Evolutionary conservation across 2,797 vertebrate species (phyloP), one percentile per base, ranked within the genome.

Genomic region (Pseudomugil gertrudae): DNA sequence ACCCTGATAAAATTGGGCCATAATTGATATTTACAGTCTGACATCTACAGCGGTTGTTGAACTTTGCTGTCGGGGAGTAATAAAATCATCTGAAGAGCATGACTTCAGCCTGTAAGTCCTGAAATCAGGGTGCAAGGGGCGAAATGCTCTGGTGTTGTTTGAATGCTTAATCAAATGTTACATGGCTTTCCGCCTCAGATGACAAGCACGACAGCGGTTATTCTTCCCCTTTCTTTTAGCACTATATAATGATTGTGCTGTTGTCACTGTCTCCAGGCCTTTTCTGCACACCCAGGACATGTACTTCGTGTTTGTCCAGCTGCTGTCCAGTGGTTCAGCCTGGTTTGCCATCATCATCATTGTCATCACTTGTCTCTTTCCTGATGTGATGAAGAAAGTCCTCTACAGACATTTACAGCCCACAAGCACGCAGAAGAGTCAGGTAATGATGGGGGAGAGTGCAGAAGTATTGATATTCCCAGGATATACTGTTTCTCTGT

Each of bases 311-410:
- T 99, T 99, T 76, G 95, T 98, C 83, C 96, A 98, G 38, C 93
- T 99, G 76, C 90, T 99, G 47, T 98, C 98, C 89, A 98, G 97
- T 75, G 97, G 96, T 68, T 98, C 97, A 1, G 96, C 94, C 81
- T 99, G 98, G 98, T 97, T 99, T 73, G 95, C 97, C 92, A 97
- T 98, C 84, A 94, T 98, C 86, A 93, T 99, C 87, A 96, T 99
- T 65, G 86, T 98, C 81, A 93, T 96, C 73, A 94, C 93, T 38
- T 99, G 98, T 90, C 94, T 99, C 14, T 95, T 96, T 85, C 93
- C 97, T 59, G 98, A 99, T 69, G 91, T 99, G 81, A 80, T 98
- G 87, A 99, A 97, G 95, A 98, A 98, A 89, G 95, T 98, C 26
- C 90, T 98, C 74, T 97, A 95, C 86, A 94, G 96, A 87, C 96